These are phyloP conservation scores for Indri indri DNA, from an alignment of 2,113 vertebrate species.

Conservation along the genomic window DNA sequence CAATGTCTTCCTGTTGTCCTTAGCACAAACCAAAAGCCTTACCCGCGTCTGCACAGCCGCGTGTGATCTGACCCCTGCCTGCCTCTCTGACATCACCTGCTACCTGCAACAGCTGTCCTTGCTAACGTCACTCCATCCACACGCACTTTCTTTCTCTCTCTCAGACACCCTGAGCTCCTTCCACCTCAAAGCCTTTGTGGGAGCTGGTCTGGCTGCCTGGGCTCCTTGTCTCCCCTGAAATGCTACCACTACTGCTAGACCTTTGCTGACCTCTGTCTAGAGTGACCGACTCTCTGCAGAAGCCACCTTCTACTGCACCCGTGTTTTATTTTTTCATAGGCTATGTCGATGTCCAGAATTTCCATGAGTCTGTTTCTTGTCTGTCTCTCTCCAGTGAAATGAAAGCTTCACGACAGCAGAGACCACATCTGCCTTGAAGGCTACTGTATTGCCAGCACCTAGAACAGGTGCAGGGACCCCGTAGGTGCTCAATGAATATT, in stretches of 20 bases:
- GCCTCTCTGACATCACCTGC: not conserved
- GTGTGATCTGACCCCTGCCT: not conserved
- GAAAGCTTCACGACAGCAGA: not conserved
- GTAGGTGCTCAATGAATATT: not conserved
- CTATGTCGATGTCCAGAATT: not conserved
- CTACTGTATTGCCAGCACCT: not conserved
- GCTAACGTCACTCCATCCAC: not conserved
- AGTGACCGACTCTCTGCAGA: not conserved
- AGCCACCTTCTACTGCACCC: not conserved
- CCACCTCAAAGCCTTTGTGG: not conserved
- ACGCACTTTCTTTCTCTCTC: not conserved
- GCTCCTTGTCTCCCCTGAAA: no score
- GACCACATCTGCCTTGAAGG: not conserved
- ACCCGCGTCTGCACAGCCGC: accelerated
- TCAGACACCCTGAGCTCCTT: not conserved
- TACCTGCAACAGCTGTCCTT: not conserved
- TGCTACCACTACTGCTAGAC: not conserved
- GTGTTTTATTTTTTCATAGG: not conserved
- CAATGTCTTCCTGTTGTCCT: not conserved
- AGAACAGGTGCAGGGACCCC: not conserved
- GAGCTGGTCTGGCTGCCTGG: not conserved
- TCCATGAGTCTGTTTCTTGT: not conserved
- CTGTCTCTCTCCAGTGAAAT: not conserved
- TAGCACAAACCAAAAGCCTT: not conserved
- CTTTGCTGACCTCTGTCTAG: not conserved